Conservation (phyloP, 2,888 invertebrate genomes). For the Ectemnius cavifrons region DNA sequence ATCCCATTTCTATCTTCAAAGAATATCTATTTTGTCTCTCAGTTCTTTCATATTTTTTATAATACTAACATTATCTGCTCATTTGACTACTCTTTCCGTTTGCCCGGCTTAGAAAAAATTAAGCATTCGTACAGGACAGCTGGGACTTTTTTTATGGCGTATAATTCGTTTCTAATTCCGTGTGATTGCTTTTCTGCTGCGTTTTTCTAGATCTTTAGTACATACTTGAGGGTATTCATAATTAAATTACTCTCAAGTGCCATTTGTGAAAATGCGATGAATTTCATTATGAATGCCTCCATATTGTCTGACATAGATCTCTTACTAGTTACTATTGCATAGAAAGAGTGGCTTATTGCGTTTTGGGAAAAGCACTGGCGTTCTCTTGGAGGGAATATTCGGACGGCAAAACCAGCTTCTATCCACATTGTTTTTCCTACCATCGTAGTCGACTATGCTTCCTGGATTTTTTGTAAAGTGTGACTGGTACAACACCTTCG, state of each 20-base stretch:
- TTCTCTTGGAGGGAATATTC: conserved; percentile 30
- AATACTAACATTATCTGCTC: conserved; percentile 46
- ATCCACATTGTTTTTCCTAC: conserved; percentile 27
- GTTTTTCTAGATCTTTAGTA: conserved; percentile 35
- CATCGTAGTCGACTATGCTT: conserved; percentile 33
- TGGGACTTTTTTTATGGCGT: conserved; percentile 28
- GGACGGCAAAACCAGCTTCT: conserved; percentile 25
- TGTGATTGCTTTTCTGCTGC: conserved; percentile 49
- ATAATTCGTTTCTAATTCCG: conserved; percentile 43
- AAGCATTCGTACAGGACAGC: conserved; percentile 30
- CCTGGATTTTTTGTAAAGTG: neutral
- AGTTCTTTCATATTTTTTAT: conserved; percentile 20
- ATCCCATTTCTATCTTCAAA: conserved; percentile 34
- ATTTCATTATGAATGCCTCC: conserved; percentile 28
- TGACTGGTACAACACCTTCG: too few relatives aligned
- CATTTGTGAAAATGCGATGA: neutral
- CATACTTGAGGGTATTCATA: conserved; percentile 48
- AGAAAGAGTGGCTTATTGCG: conserved; percentile 55
- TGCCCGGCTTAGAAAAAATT: conserved; percentile 44
- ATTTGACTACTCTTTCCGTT: conserved; percentile 39
- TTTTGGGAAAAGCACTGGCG: conserved; percentile 44
- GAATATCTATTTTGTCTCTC: conserved; percentile 22
- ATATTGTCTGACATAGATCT: conserved; percentile 45
- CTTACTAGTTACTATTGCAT: conserved; percentile 51
- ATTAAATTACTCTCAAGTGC: neutral